A percentile compares a stretch with the other conserved stretches of the same genome.
phyloP scores from a whole-genome alignment of 2,888 invertebrate genomes.

The Tetheella fluctuosa region DNA sequence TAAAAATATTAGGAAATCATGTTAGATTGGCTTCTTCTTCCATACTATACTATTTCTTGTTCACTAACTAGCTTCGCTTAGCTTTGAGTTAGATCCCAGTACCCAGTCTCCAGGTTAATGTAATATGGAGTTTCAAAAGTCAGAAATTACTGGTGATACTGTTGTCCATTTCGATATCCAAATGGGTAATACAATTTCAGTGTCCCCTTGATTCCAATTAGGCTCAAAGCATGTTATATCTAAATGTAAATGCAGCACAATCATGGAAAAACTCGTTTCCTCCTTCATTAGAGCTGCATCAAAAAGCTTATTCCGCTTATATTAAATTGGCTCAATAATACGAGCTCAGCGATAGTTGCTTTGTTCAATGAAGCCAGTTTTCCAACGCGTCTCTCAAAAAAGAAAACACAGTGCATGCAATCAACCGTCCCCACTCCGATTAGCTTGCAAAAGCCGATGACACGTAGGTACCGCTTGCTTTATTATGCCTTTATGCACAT shows the following conservation, averaged over 20 bases:
- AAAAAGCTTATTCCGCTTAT: conserved; percentile 66
- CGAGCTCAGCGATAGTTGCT: conserved; percentile 67
- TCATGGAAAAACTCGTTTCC: conserved; percentile 43
- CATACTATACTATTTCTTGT: too few relatives aligned
- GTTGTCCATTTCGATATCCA: not conserved
- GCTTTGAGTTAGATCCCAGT: too few relatives aligned
- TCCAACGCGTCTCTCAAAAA: conserved; percentile 56
- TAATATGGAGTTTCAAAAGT: not conserved
- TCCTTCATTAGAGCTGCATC: conserved; percentile 59
- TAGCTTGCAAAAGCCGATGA: conserved; percentile 70
- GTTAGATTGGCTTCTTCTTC: too few relatives aligned
- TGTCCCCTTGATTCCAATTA: conserved; percentile 10
- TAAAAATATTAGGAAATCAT: too few relatives aligned
- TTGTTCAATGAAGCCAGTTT: conserved; percentile 71
- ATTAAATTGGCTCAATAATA: conserved; percentile 76
- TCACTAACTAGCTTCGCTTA: too few relatives aligned
- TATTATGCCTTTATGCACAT: conserved; percentile 63
- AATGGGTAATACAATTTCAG: not conserved
- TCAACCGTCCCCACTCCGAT: conserved; percentile 68
- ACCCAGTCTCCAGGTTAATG: too few relatives aligned
- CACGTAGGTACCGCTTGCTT: conserved; percentile 67
- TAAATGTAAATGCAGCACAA: conserved; percentile 30
- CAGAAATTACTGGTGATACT: not conserved
- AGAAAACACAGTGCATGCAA: conserved; percentile 66
- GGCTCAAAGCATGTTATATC: not conserved